These are phyloP conservation scores for Bhutanitis thaidina DNA, from an alignment of 2,888 invertebrate species.

Conservation along the genomic window DNA sequence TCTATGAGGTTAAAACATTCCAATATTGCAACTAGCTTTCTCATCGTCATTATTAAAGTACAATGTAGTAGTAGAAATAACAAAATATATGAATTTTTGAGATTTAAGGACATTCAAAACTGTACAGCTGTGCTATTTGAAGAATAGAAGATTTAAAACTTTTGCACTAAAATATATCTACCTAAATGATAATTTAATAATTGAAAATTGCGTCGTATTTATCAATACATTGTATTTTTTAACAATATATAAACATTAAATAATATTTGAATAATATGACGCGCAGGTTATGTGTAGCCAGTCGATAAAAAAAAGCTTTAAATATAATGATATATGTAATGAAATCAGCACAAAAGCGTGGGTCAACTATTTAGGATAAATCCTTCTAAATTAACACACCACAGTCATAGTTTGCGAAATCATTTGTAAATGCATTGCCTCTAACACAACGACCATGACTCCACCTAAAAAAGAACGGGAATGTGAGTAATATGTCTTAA, in stretches of 20 bases:
- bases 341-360: not conserved
- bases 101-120: not conserved
- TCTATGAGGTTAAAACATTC: constrained; percentile 56
- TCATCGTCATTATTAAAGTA: not conserved
- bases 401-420: not conserved
- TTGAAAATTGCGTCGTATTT: too few species aligned
- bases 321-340: not conserved
- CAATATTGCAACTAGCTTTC: constrained; percentile 20
- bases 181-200: too few species aligned
- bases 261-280: not conserved
- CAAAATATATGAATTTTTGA: not conserved
- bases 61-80: not conserved
- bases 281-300: not conserved
- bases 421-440: not conserved
- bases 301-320: not conserved
- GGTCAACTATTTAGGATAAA: not conserved
- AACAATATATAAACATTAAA: not conserved
- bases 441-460: not conserved
- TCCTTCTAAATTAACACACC: not conserved
- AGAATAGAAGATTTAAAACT: too few species aligned
- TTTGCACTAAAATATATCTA: too few species aligned
- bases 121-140: too few species aligned
- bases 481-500: not conserved
- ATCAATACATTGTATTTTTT: too few species aligned
- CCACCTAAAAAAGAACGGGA: not conserved